phyloP scores from a whole-genome alignment of 2,888 invertebrate species.

The Epinotia bilunana region DNA sequence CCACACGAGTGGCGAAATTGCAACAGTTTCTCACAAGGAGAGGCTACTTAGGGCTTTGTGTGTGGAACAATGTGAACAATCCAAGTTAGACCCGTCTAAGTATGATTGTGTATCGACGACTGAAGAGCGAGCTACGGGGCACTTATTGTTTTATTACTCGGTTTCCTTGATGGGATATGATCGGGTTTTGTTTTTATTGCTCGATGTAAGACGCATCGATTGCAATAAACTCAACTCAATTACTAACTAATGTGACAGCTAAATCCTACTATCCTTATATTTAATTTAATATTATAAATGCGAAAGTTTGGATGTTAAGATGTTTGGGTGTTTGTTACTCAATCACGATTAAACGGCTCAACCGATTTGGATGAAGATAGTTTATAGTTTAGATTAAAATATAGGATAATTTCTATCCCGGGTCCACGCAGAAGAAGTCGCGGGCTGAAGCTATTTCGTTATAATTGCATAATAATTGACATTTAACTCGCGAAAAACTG shows the following conservation, averaged over 20 bases:
- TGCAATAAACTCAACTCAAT: slow-evolving; percentile 5
- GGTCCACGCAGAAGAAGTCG: too few relatives aligned
- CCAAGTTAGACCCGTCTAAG: slow-evolving; percentile 66
- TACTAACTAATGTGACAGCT: slow-evolving; percentile 2
- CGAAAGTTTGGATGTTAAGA: too few relatives aligned
- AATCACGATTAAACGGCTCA: too few relatives aligned
- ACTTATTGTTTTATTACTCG: slow-evolving; percentile 58
- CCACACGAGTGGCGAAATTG: slow-evolving; percentile 64
- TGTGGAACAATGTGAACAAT: slow-evolving; percentile 71
- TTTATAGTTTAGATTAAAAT: too few relatives aligned
- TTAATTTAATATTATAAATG: too few relatives aligned
- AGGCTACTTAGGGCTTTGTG: slow-evolving; percentile 67
- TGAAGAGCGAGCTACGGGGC: slow-evolving; percentile 66
- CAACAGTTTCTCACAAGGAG: slow-evolving; percentile 77
- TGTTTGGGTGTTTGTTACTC: too few relatives aligned
- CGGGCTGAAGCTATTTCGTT: neutral
- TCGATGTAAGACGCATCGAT: neutral
- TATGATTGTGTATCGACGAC: slow-evolving; percentile 58
- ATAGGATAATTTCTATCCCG: too few relatives aligned
- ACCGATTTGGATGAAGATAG: too few relatives aligned
- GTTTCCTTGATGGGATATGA: slow-evolving; percentile 64
- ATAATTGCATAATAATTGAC: neutral
- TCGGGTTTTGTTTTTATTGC: slow-evolving; percentile 54
- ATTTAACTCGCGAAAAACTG: neutral
- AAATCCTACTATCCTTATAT: neutral